Conservation (phyloP, 2,888 invertebrate genomes). For the Itoplectis maculator region DNA sequence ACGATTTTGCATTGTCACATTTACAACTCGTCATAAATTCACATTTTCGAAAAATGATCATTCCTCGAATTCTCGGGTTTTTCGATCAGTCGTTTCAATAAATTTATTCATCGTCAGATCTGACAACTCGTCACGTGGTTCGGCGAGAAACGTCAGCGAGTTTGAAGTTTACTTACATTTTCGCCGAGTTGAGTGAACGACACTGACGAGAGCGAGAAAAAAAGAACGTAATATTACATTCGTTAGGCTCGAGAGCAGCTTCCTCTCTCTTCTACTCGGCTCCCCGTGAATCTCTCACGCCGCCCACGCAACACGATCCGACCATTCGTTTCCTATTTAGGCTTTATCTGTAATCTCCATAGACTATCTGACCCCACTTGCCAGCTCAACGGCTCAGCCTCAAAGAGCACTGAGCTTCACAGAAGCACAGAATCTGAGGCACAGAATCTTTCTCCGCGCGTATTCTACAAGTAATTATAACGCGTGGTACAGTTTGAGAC, state of each 20-base stretch:
- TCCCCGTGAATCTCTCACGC: conserved; percentile 26
- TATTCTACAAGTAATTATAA: neutral
- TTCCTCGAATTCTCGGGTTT: neutral
- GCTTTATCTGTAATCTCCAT: conserved; percentile 45
- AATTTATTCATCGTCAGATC: neutral
- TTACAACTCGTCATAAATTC: neutral
- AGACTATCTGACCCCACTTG: conserved; percentile 40
- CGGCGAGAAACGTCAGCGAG: neutral
- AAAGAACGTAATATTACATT: neutral
- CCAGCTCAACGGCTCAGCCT: conserved; percentile 9
- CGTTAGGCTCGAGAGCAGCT: neutral
- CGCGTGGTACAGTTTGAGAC: neutral
- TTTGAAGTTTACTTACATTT: conserved; percentile 26
- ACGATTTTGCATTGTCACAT: neutral
- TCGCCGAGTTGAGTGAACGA: neutral
- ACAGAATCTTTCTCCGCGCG: neutral
- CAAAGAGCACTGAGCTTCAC: neutral
- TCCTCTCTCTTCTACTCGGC: conserved; percentile 3
- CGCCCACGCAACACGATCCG: conserved; percentile 47
- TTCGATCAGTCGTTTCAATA: neutral
- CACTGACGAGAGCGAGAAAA: neutral
- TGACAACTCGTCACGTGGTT: conserved; percentile 24
- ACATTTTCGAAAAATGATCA: neutral
- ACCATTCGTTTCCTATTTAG: conserved; percentile 59
- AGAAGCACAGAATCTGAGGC: neutral